Evolutionary conservation across 2,797 vertebrate species (phyloP), one percentile per base, ranked within the genome.

Genomic region (Lagorchestes hirsutus): DNA sequence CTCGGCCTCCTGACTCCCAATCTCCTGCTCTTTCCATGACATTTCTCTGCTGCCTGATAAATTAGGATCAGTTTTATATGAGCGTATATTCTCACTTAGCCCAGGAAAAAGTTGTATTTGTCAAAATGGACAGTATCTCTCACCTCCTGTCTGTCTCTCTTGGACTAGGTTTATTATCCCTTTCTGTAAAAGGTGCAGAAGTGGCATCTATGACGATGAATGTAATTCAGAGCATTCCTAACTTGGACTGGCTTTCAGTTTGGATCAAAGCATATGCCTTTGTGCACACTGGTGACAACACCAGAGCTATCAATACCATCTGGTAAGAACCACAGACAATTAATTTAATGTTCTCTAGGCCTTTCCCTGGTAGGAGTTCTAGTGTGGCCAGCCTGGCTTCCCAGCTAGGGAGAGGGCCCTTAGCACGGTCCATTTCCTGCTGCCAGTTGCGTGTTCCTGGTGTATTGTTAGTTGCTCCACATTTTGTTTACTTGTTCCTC

Each of bases 181-280:
- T 99, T 95, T 99, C 99, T 0, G 99, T 99, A 95, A 99, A 99
- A 98, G 99, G 99, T 62, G 99, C 99, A 0, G 99, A 99, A 97
- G 99, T 99, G 96, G 99, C 99, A 0, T 99, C 99, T 18, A 99
- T 99, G 99, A 99, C 99, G 0, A 99, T 99, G 99, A 99, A 99
- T 55, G 98, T 99, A 74, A 99, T 99, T 97, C 99, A 99, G 98
- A 99, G 99, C 31, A 99, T 99, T 96, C 99, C 99, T 22, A 99
- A 99, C 98, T 96, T 99, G 98, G 99, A 99, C 90, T 99, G 99
- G 99, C 99, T 99, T 0, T 99, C 99, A 0, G 99, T 99, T 92
- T 99, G 99, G 99, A 99, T 99, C 98, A 99, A 99, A 98, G 99
- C 99, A 0, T 99, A 99, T 0, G 99, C 99, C 74, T 99, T 99